A percentile compares a stretch with the other conserved stretches of the same genome.
phyloP scores from a whole-genome alignment of 2,113 vertebrate genomes.

The Tenrec ecaudatus region DNA sequence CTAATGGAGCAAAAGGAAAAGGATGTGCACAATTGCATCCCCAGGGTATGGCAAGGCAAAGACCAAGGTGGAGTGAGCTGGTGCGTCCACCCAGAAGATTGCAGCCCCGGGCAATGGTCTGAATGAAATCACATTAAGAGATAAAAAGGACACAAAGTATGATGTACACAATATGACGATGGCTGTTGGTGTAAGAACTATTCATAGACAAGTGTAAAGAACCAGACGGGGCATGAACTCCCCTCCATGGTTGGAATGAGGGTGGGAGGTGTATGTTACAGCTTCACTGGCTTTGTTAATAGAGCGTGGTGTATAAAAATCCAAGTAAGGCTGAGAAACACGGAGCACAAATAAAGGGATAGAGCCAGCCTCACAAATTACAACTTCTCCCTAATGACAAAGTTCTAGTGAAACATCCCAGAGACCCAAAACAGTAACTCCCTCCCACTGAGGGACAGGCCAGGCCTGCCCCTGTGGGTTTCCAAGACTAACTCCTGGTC shows the following conservation, averaged over 20 bases:
- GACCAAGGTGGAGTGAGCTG: constrained; percentile 19
- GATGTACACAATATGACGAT: neutral
- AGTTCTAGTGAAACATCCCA: neutral
- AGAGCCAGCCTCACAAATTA: neutral
- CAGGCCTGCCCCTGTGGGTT: neutral
- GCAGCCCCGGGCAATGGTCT: neutral
- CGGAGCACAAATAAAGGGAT: neutral
- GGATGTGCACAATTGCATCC: neutral
- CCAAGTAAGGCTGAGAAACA: constrained; percentile 22
- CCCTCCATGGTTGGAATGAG: neutral
- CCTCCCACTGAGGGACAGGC: neutral
- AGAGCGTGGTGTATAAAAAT: neutral
- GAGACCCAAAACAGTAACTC: constrained; percentile 12
- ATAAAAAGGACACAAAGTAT: constrained; percentile 48
- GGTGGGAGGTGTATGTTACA: neutral
- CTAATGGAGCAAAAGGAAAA: neutral
- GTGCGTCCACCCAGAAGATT: neutral
- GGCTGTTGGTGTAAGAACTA: neutral
- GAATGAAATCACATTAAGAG: constrained; percentile 28
- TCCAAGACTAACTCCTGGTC: too few species aligned
- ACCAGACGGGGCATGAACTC: neutral
- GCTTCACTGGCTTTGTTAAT: neutral
- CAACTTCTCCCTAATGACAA: constrained; percentile 9
- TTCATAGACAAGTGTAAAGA: neutral
- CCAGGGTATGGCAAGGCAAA: neutral